Base-by-base conservation (phyloP, 1,140 invertebrate genomes). In the Myzus persicae region DNA sequence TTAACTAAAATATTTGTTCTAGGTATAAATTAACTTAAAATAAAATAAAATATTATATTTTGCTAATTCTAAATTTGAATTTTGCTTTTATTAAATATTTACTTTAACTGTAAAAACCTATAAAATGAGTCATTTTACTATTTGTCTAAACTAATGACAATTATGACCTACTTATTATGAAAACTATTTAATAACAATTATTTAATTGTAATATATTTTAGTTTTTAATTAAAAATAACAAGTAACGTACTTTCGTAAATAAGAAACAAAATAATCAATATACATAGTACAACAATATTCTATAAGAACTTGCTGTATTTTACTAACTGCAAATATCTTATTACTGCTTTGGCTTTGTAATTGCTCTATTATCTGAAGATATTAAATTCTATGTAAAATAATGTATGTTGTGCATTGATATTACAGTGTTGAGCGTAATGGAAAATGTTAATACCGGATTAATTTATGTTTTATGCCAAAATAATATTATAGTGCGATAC, bases 361-460 rank as follows among this genome's bases (percentile, higher is more conserved):
- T 44, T 85, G 40, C 24, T 85, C 4, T 44, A 85, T 85, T 42
- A 44, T 44, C 5, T 42, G 24, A 26, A 22, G 82, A 18, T 18
- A 88, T 88, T 88, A 88, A 88, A 88, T 48, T 88, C n/a, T n/a
- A 6, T 7, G n/a, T 20, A 48, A 36, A 46, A 87, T 26, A 1
- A 20, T 31, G 40, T 2, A 8, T 88, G 24, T 40, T 9, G 0
- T 14, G 20, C 6, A 88, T 46, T 88, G 31, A 88, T n/a, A 9
- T 88, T 14, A 40, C 1, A 44, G 26, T 26, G 40, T 31, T 42
- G 26, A 31, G 44, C 84, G 40, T 85, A 88, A 48, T 88, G 31
- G 44, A 36, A 88, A 88, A 88, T 46, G 18, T 87, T 88, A 88
- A 88, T 46, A 22, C 14, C 85, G 8, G 44, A 46, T 88, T 88